Base-by-base conservation (phyloP, 2,113 vertebrate species). In the Formicarius rufipectus region DNA sequence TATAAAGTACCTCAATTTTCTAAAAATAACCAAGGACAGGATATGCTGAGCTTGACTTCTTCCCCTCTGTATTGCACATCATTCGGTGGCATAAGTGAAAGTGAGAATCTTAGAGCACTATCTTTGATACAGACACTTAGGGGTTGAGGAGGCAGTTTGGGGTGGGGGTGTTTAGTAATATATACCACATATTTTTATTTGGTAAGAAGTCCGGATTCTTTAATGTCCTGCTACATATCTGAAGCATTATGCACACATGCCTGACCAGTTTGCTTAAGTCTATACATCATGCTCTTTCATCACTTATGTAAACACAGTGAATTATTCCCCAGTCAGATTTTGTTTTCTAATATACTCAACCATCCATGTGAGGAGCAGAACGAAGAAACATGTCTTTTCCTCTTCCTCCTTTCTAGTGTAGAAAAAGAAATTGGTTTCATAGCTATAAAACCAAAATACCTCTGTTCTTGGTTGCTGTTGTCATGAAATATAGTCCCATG, bases 251-350 rank as follows among this genome's bases (percentile, higher is more conserved):
- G 74, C 8, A 4, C 83, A 93, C 63, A 81, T 94, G 85, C 68
- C 80, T 96, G 72, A 94, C 78, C 80, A 85, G 84, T 96, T 95
- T 87, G 56, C 56, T 86, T 95, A 88, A 95, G 53, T 89, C 83
- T 85, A 75, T 92, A 95, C 60, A 93, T 95, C 89, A 95, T 63
- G 56, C 60, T 93, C 74, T 95, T 97, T 95, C 91, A 91, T 85
- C 95, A 95, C 87, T 94, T 84, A 92, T 89, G 95, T 95, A 87
- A 90, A 92, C 49, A 35, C 72, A 24, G 78, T 94, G 79, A 95
- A 84, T 95, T 96, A 94, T 96, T 96, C 96, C 87, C 60, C 80
- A 93, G 74, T 1, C 68, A 95, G 85, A 87, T 90, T 95, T 91
- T 93, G 66, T 78, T 95, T 95, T 97, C 96, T 96, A 68, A 90